Evolutionary conservation across 1,140 invertebrate genomes (phyloP), one percentile per base, ranked within the genome.

Genomic region (Hyles vespertilio): DNA sequence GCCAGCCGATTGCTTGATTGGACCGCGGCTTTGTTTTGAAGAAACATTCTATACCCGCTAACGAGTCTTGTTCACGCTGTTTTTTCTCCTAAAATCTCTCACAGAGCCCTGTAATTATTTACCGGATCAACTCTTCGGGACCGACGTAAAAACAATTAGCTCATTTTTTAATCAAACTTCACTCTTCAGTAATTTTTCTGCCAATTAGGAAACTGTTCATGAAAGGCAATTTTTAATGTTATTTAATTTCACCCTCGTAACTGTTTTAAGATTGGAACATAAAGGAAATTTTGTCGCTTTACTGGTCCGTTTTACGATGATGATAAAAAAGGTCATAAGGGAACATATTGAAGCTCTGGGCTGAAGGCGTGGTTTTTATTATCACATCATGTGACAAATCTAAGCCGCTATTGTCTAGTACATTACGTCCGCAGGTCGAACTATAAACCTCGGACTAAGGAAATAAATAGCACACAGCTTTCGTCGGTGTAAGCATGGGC

Each of bases 401-500:
- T 76, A 67, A 74, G 71, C 72, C 70, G 58, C 66, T 36, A 71
- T 76, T 72, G 72, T 74, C 72, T 68, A 65, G 58, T 56, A 58
- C 51, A 69, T 69, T 75, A 69, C 72, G 70, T 74, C 64, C 60
- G 64, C 65, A 76, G 68, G 69, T 72, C 72, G 61, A 54, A 70
- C 76, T 68, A 84, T 81, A 85, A 85, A 87, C 75, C 77, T 72
- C 65, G 70, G 77, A 70, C 74, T 75, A 68, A 72, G 74, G 65
- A 79, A 80, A 85, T 85, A 83, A 85, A 85, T 82, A 81, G 70
- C 81, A 74, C 73, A 76, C 77, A 76, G 72, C 70, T 74, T 77
- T 77, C 70, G 74, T 72, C 72, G 81, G 71, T 70, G 69, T 76
- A 77, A 79, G 80, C 72, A 79, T 74, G 80, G 81, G 65, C 84